Evolutionary conservation across 2,888 invertebrate genomes (phyloP), one percentile per base, ranked within the genome.

Genomic region (Cataglyphis albicans): DNA sequence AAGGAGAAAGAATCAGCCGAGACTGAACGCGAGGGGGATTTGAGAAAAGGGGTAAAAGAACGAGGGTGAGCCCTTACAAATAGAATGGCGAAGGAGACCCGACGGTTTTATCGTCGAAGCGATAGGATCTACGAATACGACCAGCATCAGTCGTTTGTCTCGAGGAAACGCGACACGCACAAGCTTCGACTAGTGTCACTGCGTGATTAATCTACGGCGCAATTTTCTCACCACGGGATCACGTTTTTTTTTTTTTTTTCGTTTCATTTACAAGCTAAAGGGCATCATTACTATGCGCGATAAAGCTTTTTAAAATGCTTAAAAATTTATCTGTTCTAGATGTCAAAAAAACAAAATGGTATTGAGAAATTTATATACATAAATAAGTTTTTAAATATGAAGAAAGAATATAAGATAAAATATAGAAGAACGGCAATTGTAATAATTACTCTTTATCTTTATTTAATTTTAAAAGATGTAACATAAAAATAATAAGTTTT

Each of bases 71-170:
- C 82, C 85, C 87, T 89, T 88, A 87, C 86, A 90, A 89, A 89
- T 89, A 87, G 90, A 89, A 89, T 73, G 87, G 86, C 84, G 80
- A 76, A 72, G 76, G 83, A 72, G 83, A 86, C 81, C 81, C 78
- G 67, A 65, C 75, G 90, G 88, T 89, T 88, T 89, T 89, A 89
- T 85, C 90, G 87, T 75, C 65, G 57, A 21, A 65, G 59, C 84
- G 89, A 89, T 89, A 89, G 84, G 78, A 89, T 89, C 89, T 84
- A 83, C 87, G 72, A 86, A 89, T 88, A 84, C 88, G 70, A 41
- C 59, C 80, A 83, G 74, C 38, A 72, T 55, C 81, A 76, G 73
- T 89, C 89, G 89, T 89, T 89, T 89, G 90, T 88, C 88, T 85
- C 73, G 80, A 82, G 81, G 72, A 89, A 89, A 89, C 80, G 87